Conservation (phyloP, 2,888 invertebrate genomes). For the Coenonympha glycerion region DNA sequence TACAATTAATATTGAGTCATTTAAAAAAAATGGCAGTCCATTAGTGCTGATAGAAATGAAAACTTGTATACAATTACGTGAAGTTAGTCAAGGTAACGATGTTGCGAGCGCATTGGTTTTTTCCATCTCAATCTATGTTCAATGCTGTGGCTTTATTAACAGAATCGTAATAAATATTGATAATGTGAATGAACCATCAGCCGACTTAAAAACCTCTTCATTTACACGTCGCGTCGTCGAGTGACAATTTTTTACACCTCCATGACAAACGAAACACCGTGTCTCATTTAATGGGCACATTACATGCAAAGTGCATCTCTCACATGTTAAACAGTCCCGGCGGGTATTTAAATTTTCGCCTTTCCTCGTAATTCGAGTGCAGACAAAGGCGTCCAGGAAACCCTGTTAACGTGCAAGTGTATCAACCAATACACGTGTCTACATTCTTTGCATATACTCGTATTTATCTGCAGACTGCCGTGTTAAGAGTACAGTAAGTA, state of each 20-base stretch:
- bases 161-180: too few species aligned
- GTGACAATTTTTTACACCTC: constrained; percentile 22
- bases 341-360: constrained; percentile 73
- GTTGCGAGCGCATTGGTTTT: too few species aligned
- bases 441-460: constrained; percentile 25
- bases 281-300: constrained; percentile 64
- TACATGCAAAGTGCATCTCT: constrained; percentile 73
- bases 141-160: too few species aligned
- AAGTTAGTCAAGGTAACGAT: too few species aligned
- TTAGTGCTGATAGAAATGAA: too few species aligned
- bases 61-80: too few species aligned
- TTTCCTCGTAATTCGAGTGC: constrained; percentile 68
- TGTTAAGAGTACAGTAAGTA: constrained; percentile 10
- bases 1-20: too few species aligned
- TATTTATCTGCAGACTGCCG: constrained; percentile 19
- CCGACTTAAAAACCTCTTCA: background rate
- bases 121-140: too few species aligned
- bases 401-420: constrained; percentile 67
- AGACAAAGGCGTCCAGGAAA: constrained; percentile 67
- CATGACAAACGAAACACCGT: constrained; percentile 35
- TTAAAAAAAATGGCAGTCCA: too few species aligned
- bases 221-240: constrained; percentile 1
- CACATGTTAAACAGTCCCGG: constrained; percentile 71
- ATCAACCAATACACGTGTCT: constrained; percentile 48
- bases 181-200: background rate